A percentile compares a stretch with the other conserved stretches of the same genome.
Conservation (phyloP, 2,797 vertebrate species). For the Spinus pinus region DNA sequence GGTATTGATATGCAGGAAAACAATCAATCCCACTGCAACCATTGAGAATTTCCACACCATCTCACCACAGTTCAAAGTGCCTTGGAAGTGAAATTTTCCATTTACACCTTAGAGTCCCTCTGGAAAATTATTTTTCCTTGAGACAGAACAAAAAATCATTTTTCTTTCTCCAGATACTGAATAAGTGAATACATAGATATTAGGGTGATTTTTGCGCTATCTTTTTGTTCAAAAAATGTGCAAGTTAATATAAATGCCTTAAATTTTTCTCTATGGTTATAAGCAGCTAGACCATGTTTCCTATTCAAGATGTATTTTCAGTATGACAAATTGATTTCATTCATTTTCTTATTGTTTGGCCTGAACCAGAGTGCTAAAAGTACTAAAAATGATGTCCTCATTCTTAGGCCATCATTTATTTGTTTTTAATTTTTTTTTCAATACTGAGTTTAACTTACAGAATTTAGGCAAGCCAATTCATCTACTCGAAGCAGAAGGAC, state of each 20-base stretch:
- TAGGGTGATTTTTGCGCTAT: neutral
- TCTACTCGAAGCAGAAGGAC: neutral
- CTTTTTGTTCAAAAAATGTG: neutral
- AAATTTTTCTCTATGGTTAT: neutral
- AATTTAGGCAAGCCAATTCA: neutral
- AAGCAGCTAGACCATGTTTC: neutral
- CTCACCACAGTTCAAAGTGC: neutral
- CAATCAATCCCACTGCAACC: neutral
- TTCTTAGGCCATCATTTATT: neutral
- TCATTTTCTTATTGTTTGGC: neutral
- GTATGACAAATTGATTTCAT: neutral
- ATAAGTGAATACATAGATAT: neutral
- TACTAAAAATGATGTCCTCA: neutral
- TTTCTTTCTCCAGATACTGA: neutral
- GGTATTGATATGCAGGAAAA: neutral
- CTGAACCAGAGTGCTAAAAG: neutral
- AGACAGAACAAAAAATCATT: neutral
- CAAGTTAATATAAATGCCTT: neutral
- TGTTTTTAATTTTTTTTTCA: neutral
- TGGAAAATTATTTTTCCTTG: neutral
- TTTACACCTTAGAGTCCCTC: neutral
- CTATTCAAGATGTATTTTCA: neutral
- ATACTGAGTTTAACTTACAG: neutral
- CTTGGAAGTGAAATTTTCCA: neutral
- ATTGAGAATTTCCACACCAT: neutral